These are phyloP conservation scores for Alligator sinensis DNA, from an alignment of 2,113 vertebrate species.

Conservation along the genomic window DNA sequence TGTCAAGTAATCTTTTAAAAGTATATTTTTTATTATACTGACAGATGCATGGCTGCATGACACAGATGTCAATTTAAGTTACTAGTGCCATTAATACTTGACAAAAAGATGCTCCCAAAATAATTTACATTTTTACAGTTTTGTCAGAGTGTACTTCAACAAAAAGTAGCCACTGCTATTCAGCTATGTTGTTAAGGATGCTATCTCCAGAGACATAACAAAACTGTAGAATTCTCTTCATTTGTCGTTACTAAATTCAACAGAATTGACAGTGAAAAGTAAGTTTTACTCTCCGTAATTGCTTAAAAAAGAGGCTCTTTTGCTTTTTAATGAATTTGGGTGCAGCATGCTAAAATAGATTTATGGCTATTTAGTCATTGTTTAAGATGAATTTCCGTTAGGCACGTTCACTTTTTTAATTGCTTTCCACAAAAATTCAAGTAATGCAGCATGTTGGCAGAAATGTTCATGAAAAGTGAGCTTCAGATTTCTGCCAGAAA, in stretches of 20 bases:
- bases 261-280: conserved; percentile 9
- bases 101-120: conserved; percentile 68
- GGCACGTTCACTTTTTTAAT: background rate
- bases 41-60: conserved; percentile 72
- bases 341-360: background rate
- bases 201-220: conserved; percentile 54
- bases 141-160: conserved; percentile 58
- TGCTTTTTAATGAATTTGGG: background rate
- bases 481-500: background rate
- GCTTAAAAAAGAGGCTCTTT: conserved; percentile 7
- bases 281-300: background rate
- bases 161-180: conserved; percentile 46
- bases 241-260: conserved; percentile 12
- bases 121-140: conserved; percentile 61
- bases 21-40: conserved; percentile 68
- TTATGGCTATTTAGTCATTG: background rate
- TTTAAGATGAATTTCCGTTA: conserved; percentile 1
- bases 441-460: background rate
- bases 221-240: conserved; percentile 20
- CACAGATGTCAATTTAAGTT: conserved; percentile 74
- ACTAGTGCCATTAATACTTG: conserved; percentile 69
- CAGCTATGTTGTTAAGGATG: conserved; percentile 46
- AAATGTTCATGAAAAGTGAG: background rate
- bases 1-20: conserved; percentile 64
- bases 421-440: background rate